A percentile compares a stretch with the other conserved stretches of the same genome.
Conservation (phyloP, 2,888 invertebrate species). For the Thecocarcelia acutangulata region DNA sequence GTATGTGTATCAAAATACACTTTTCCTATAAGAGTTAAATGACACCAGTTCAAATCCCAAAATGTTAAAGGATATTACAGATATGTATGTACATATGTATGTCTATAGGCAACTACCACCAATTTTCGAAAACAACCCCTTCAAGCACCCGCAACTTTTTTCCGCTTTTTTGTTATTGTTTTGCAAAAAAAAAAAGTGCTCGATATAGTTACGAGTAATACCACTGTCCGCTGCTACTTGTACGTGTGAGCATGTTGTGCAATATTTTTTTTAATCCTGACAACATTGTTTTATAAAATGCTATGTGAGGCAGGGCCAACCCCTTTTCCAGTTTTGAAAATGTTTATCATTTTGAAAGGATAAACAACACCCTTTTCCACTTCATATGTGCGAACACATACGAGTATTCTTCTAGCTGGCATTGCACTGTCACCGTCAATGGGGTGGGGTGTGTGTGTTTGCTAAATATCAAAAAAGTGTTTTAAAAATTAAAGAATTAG, state of each 20-base stretch:
- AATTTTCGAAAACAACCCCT: slow-evolving; percentile 46
- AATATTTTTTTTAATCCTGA: slow-evolving; percentile 45
- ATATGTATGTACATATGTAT: neutral
- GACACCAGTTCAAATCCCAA: slow-evolving; percentile 55
- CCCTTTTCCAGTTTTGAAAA: slow-evolving; percentile 50
- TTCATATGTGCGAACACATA: slow-evolving; percentile 29
- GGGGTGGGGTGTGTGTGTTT: too few relatives aligned
- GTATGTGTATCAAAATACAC: neutral
- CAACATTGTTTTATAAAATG: neutral
- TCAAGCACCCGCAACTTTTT: slow-evolving; percentile 54
- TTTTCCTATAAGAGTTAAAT: slow-evolving; percentile 58
- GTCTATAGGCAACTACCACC: slow-evolving; percentile 26
- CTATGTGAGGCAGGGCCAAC: slow-evolving; percentile 36
- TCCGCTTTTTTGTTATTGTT: slow-evolving; percentile 8
- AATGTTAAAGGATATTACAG: slow-evolving; percentile 34
- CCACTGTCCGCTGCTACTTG: slow-evolving; percentile 49
- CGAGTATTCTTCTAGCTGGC: neutral
- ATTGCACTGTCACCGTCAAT: slow-evolving; percentile 35
- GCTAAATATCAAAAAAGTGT: slow-evolving; percentile 29
- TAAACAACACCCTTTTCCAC: slow-evolving; percentile 64
- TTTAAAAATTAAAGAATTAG: slow-evolving; percentile 54
- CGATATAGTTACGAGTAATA: slow-evolving; percentile 35
- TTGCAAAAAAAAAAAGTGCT: slow-evolving; percentile 37
- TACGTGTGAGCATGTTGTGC: neutral
- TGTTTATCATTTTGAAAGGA: slow-evolving; percentile 38